Percentiles rank a stretch among this genome's conserved stretches.
These are phyloP conservation scores for Myotis findleyi DNA, from an alignment of 2,797 vertebrate genomes.

Conservation along the genomic window DNA sequence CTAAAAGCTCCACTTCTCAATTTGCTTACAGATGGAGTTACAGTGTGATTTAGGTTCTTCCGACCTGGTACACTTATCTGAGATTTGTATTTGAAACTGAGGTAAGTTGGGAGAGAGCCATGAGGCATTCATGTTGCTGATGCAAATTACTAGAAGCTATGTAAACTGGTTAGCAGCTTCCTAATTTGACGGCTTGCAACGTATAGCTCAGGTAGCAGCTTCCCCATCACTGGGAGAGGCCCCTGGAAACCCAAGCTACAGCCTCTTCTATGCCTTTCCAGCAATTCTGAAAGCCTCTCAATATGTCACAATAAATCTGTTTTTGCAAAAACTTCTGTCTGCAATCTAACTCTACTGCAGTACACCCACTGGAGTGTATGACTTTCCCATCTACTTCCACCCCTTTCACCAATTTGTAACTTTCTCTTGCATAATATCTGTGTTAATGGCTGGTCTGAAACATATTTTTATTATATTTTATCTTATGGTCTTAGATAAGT, in stretches of 20 bases:
- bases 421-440: background rate
- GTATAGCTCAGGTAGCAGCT: background rate
- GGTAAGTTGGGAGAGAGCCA: background rate
- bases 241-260: background rate
- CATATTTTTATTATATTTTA: background rate
- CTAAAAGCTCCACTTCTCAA: background rate
- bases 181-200: background rate
- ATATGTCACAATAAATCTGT: background rate
- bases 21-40: background rate
- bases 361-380: background rate
- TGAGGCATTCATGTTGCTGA: background rate
- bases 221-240: background rate
- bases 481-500: background rate
- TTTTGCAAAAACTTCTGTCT: background rate
- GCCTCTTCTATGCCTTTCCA: background rate
- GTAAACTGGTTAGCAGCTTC: background rate
- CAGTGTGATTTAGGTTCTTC: background rate
- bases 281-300: background rate
- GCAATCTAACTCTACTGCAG: background rate
- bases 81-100: background rate
- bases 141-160: background rate
- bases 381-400: background rate
- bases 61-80: fast-evolving
- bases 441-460: background rate
- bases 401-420: background rate